Base-by-base conservation (phyloP, 30 jellyfish, hydroid and myxozoan species). In the Aurelia sp. region DNA sequence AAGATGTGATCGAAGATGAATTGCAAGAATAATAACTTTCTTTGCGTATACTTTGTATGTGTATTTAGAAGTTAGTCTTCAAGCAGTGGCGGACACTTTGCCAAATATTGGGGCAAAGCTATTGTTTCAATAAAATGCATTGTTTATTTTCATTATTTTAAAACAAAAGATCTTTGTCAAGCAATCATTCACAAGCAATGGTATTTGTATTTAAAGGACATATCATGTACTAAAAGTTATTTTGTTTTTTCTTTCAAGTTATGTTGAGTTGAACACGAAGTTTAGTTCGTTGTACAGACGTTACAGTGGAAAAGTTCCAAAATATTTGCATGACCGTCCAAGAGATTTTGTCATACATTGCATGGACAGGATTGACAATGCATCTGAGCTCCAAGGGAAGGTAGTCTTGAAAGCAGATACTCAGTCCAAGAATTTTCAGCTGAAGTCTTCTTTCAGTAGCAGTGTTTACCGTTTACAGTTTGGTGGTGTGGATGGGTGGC, bases 251-350 rank as follows among this genome's bases (percentile, higher is more conserved):
- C 40, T 24, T 72, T 72, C 12, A 4, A 4, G 82, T 22, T 72
- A 72, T 75, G 66, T n/a, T n/a, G 82, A 72, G 63, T 20, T 35
- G 67, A 72, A 72, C 82, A 21, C 41, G 27, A 72, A 19, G 67
- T 72, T 40, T 24, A 20, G 41, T 38, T 30, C 67, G 21, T 15
- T n/a, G 33, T 72, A 72, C 82, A 40, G 66, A 20, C 63, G 66
- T 18, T 72, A 72, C 76, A 72, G 50, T n/a, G 27, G 63, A 10
- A 22, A 30, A 30, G 30, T 72, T 72, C 82, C 82, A 5, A 44
- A 15, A 13, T 72, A 72, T 72, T 27, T 72, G 41, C 63, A 48
- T 18, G 66, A 72, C 67, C 82, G 82, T n/a, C 82, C 82, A 11
- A 33, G 82, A 30, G 50, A 44, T 20, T 40, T 72, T 6, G 66